Evolutionary conservation across 2,888 invertebrate species (phyloP), one percentile per base, ranked within the genome.

Genomic region (Drosophila birchii): DNA sequence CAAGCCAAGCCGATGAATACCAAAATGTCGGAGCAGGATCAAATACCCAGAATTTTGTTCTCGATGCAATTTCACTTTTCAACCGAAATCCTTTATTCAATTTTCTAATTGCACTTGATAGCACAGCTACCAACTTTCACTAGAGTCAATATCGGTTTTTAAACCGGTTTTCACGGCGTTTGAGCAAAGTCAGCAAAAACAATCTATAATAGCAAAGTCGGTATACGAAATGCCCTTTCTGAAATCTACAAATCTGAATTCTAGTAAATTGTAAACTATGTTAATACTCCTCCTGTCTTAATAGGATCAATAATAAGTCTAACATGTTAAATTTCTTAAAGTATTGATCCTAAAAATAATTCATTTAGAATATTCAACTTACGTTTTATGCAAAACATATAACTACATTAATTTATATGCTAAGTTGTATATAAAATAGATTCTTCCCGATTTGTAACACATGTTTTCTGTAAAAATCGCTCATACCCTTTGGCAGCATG

Each of bases 91-190:
- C 68, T 43, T 38, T 67, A 67, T 68, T 67, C 68, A 44, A 71
- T 71, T 71, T 71, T 38, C 57, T 73, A 72, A 73, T 72, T 72
- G 73, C 58, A 58, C 57, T 49, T 64, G 64, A 55, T 64, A 49
- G 66, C 62, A 39, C 49, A 56, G 57, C 54, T 72, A 39, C 29
- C 64, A 73, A 72, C 73, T 72, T 72, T 72, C 56, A 54, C 72
- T 45, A 58, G 34, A 67, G 67, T 67, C 68, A 68, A 68, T 36
- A 67, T 32, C 16, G 16, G 23, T 49, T 68, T 66, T 67, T 49
- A 49, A 67, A 36, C 68, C 49, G 41, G 23, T 68, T 67, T 68
- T 49, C 47, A 36, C 49, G 68, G 67, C 49, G 29, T 43, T 29
- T 23, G 16, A 16, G 20, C 12, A 49, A 38, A 67, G 67, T 67